phyloP scores from a whole-genome alignment of 2,888 invertebrate genomes.

The Campoplex capitator region DNA sequence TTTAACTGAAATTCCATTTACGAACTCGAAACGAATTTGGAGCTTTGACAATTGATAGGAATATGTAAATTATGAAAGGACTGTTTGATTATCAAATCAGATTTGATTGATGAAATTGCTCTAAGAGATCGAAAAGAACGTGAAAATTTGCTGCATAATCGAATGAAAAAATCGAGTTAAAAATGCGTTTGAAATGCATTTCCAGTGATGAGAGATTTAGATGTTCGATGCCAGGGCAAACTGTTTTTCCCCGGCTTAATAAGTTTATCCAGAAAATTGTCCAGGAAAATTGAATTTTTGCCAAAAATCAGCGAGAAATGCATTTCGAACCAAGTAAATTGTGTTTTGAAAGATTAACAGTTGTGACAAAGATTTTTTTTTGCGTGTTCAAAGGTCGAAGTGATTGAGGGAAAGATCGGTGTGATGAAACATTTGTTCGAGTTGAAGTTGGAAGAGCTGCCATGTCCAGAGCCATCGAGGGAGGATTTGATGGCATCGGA shows the following conservation, averaged over 20 bases:
- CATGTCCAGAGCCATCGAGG: constrained; percentile 80
- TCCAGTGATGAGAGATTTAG: neutral
- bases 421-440: constrained; percentile 80
- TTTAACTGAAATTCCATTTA: neutral
- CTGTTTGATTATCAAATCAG: too few relatives aligned
- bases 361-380: constrained; percentile 31
- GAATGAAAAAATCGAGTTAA: too few relatives aligned
- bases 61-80: neutral
- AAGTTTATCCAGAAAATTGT: too few relatives aligned
- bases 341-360: neutral
- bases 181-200: too few relatives aligned
- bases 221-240: too few relatives aligned
- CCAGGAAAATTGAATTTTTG: too few relatives aligned
- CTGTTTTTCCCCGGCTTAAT: too few relatives aligned
- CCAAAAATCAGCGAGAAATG: too few relatives aligned
- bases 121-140: too few relatives aligned
- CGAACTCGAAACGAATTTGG: neutral
- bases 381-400: constrained; percentile 71
- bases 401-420: constrained; percentile 78
- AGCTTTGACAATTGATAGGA: neutral
- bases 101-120: too few relatives aligned
- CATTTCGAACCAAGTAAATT: neutral
- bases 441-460: constrained; percentile 80
- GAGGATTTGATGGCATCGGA: constrained; percentile 83
- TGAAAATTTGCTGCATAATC: too few relatives aligned